phyloP scores from a whole-genome alignment of 2,888 invertebrate species.

The Bugula neritina region DNA sequence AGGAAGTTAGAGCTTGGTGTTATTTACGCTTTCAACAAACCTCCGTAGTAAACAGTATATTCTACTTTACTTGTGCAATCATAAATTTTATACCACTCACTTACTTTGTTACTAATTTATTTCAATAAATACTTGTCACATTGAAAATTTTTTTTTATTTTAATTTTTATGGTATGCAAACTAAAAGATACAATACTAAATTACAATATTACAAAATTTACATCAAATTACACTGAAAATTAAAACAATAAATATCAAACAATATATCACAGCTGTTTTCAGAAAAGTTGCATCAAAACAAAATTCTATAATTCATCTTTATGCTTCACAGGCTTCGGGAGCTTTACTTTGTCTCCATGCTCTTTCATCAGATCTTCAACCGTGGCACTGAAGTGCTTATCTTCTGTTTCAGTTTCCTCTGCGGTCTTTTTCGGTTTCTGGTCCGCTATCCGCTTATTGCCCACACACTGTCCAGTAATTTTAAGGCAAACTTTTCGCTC shows the following conservation, averaged over 20 bases:
- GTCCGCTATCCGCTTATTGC: constrained; percentile 4
- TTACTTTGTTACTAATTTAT: no score
- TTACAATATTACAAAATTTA: no score
- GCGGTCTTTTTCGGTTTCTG: not conserved
- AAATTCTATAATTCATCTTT: constrained; percentile 19
- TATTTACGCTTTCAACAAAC: not conserved
- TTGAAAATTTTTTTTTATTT: no score
- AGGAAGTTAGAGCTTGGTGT: not conserved
- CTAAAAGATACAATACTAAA: no score
- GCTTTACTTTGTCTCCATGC: constrained; percentile 19
- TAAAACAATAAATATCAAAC: no score
- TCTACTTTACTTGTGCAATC: no score
- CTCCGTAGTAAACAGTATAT: not conserved
- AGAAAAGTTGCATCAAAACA: no score
- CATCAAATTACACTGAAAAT: no score
- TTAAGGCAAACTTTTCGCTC: constrained; percentile 11
- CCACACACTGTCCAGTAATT: constrained; percentile 1
- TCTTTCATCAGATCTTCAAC: constrained; percentile 8
- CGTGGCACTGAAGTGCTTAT: constrained; percentile 16
- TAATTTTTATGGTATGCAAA: no score
- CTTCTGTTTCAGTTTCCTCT: not conserved
- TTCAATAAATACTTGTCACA: no score
- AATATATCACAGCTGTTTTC: no score
- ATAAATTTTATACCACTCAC: no score
- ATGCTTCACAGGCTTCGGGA: constrained; percentile 1